Evolutionary conservation across 2,888 invertebrate species (phyloP).

Genomic region (Andricus quercusramuli): DNA sequence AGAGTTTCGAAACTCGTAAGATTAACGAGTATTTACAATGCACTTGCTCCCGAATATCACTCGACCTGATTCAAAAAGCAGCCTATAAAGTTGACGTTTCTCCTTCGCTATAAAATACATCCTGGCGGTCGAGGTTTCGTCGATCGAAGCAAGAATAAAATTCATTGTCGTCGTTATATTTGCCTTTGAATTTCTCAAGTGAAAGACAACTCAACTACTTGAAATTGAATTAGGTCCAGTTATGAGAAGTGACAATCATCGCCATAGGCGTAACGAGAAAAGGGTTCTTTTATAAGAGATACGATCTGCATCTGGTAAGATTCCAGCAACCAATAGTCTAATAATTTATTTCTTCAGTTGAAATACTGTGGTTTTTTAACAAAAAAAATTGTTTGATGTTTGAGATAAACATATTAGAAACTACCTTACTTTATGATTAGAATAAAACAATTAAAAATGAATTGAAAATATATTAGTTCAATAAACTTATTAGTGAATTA

Average conservation of each 20-base stretch:
- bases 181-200: neutral
- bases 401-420: too few relatives aligned
- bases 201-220: neutral
- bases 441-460: too few relatives aligned
- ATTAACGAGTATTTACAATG: slow-evolving; percentile 1
- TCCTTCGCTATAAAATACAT: neutral
- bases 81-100: neutral
- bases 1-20: slow-evolving; percentile 1
- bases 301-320: too few relatives aligned
- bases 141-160: neutral
- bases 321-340: too few relatives aligned
- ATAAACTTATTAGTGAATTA: neutral
- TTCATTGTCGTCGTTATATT: neutral
- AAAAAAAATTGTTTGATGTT: too few relatives aligned
- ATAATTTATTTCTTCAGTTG: too few relatives aligned
- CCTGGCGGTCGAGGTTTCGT: neutral
- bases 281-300: neutral
- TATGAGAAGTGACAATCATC: too few relatives aligned
- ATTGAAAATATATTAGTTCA: too few relatives aligned
- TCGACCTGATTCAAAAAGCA: slow-evolving; percentile 16
- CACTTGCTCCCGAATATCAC: slow-evolving; percentile 22
- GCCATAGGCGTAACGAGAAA: neutral
- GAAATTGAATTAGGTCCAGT: neutral
- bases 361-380: too few relatives aligned
- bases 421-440: too few relatives aligned